Base-by-base conservation (phyloP, 1,140 invertebrate genomes). In the Eubasilissa regina region DNA sequence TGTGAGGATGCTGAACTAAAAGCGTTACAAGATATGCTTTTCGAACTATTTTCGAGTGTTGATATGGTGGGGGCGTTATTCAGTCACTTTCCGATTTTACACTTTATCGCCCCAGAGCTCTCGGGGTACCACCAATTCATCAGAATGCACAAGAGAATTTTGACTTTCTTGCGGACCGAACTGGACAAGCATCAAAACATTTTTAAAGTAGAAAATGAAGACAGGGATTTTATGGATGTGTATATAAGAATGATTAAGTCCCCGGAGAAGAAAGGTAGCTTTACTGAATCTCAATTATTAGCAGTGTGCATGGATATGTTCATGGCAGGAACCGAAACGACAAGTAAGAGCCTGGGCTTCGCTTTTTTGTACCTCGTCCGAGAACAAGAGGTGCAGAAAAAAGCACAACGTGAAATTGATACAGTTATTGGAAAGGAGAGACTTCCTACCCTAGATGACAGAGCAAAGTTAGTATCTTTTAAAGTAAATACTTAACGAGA, bases 221-320 rank as follows among this genome's bases (percentile, higher is more conserved):
- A 94, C 1, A 90, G 94, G 70, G 95, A 97, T 87, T 93, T 97
- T 17, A 97, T 97, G 91, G 96, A 97, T 83, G 92, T 93, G 9
- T 97, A 97, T 84, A 87, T 97, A 15, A 90, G 94, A 84, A 91
- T 92, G 73, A 85, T 95, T 64, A 87, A 90, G 70, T 90, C 90
- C 9, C 86, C 87, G n/a, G 89, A 90, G 9, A 88, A 88, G 75
- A 85, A 87, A n/a, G 79, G 87, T 3, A 89, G 86, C 12, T 88
- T 91, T 82, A 89, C 89, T 84, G 94, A 96, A 84, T 89, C 90
- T 55, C 94, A 95, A 80, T 84, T 96, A 53, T 85, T 95, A 56
- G 93, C 94, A 0, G 91, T 94, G 55, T 95, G 94, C 83, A 87
- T 95, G 88, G 95, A 96, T 81, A 90, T 96, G 88, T 95, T 95